Percentiles rank a stretch among this genome's conserved stretches.
phyloP scores from a whole-genome alignment of 2,797 vertebrate genomes.

The Cynopterus sphinx region DNA sequence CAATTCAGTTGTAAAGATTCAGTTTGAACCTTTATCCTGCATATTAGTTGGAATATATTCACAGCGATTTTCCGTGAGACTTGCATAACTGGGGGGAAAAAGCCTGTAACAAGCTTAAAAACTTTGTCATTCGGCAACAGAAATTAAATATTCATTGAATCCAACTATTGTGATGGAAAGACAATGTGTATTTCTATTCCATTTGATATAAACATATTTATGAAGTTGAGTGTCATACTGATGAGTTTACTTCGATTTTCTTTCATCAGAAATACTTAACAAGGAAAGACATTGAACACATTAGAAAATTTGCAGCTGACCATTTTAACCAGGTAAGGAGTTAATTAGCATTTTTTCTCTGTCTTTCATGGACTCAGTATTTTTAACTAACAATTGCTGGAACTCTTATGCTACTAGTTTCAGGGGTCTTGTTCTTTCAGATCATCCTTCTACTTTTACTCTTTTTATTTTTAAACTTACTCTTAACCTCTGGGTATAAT shows the following conservation, averaged over 20 bases:
- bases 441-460: not conserved
- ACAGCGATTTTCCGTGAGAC: not conserved
- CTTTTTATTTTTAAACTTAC: not conserved
- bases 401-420: not conserved
- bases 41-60: not conserved
- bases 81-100: not conserved
- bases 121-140: not conserved
- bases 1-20: not conserved
- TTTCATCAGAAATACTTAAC: constrained; percentile 89
- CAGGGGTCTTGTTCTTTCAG: not conserved
- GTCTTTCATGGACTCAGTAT: not conserved
- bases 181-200: not conserved
- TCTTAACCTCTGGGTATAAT: not conserved
- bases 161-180: not conserved
- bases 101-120: not conserved
- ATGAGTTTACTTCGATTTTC: constrained; percentile 37
- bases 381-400: constrained; percentile 19
- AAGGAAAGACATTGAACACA: constrained; percentile 89
- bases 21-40: not conserved
- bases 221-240: not conserved
- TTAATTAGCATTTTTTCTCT: not conserved
- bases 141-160: constrained; percentile 42
- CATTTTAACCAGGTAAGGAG: constrained; percentile 92
- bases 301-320: constrained; percentile 87
- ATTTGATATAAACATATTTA: constrained; percentile 16